phyloP scores from a whole-genome alignment of 2,797 vertebrate genomes.

The Falco biarmicus region DNA sequence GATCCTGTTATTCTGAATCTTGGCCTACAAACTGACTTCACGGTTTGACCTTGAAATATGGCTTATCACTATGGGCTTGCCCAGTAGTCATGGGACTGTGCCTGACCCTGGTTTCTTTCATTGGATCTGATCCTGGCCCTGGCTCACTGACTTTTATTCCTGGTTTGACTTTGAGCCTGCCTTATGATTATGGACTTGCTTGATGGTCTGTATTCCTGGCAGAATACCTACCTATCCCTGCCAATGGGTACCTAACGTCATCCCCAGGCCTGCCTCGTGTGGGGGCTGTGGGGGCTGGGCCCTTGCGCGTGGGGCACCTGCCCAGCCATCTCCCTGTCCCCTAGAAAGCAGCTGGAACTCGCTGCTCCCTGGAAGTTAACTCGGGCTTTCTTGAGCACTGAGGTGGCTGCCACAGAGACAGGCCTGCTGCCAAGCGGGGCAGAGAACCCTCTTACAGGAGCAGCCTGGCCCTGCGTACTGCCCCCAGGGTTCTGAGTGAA shows the following conservation, averaged over 20 bases:
- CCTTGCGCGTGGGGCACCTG: not conserved
- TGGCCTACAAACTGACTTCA: not conserved
- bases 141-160: not conserved
- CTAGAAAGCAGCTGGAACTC: not conserved
- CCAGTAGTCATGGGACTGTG: not conserved
- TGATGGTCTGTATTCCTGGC: not conserved
- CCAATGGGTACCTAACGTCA: not conserved
- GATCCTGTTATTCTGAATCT: not conserved
- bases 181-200: not conserved
- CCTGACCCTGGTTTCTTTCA: not conserved
- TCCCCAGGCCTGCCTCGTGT: not conserved
- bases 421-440: not conserved
- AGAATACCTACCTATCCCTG: not conserved
- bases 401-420: not conserved
- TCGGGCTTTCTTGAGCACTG: not conserved
- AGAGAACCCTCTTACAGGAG: not conserved
- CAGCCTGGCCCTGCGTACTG: not conserved
- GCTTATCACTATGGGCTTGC: not conserved
- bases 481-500: not conserved
- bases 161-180: not conserved
- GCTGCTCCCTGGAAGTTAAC: not conserved
- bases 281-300: not conserved
- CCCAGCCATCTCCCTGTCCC: not conserved
- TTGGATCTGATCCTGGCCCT: not conserved
- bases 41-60: not conserved